Evolutionary conservation across 2,797 vertebrate species (phyloP), one percentile per base, ranked within the genome.

Genomic region (Aldrovandia affinis): DNA sequence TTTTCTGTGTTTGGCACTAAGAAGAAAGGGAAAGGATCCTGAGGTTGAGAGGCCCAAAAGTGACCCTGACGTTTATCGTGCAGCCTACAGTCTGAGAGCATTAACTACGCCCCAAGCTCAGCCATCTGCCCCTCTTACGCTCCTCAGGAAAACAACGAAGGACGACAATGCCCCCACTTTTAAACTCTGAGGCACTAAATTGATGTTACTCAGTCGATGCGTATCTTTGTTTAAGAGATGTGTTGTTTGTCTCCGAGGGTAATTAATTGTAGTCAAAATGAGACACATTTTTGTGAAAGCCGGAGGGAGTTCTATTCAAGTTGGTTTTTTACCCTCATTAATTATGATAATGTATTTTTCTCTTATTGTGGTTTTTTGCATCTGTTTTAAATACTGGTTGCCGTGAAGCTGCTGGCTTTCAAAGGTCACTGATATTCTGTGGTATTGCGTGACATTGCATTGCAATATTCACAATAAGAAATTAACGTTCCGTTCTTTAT

Each of bases 1-100:
- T 89, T 85, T 89, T 77, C 65, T 22, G 78, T 36, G 5, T 85
- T 93, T 93, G 91, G 92, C 92, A 86, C 30, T 0, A 1, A 88
- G 92, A 94, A 92, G 90, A 94, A 95, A 95, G 93, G 50, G 0
- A 25, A 22, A 86, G 83, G 88, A 89, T 88, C 84, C 83, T 87
- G 88, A 83, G 88, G 90, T 87, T 86, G 88, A 80, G 68, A 77
- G 61, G 82, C 88, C 79, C 86, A 81, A 86, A 87, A 47, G 82
- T 83, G 87, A 87, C 88, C 83, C 52, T 65, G 55, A 28, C 87
- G 86, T 87, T 87, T 86, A 87, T 85, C 81, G 84, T 85, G 84
- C 87, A 90, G 86, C 30, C 83, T 89, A 85, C 85, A 75, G 6
- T 89, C 83, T 85, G 88, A 92, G 89, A 82, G 85, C 83, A 77